Base-by-base conservation (phyloP, 2,113 vertebrate species). In the Corythornis madagascariensis region DNA sequence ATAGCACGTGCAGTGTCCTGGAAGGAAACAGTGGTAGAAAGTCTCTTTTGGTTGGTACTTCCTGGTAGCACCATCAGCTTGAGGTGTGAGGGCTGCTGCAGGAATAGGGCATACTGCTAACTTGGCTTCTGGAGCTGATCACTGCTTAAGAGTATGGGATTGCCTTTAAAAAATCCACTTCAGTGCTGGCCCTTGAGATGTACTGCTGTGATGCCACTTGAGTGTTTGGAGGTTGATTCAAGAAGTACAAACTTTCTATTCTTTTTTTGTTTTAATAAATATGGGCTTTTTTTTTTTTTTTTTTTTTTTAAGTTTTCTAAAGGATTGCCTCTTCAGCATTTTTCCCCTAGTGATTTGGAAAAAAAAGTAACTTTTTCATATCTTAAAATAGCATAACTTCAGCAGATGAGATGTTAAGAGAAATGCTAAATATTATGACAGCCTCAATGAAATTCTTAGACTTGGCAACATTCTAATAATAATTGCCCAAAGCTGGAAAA, bases 301-400 rank as follows among this genome's bases (percentile, higher is more conserved):
- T 35, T 35, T 35, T 35, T 35, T 35, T 35, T 35, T 35, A 7
- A 35, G 33, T 35, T 35, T 7, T 35, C 33, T 50, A 6, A 71
- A 82, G 25, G 33, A 43, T 74, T 72, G 8, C 31, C 17, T 69
- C 73, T 77, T 83, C 11, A 35, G 2, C 9, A 45, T 72, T 28
- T 12, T 11, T 24, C 26, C 31, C 0, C 1, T 20, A 42, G 31
- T 40, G 0, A 0, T 86, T 28, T 45, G 45, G 45, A 45, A 45
- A 45, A 63, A 64, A 63, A 55, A 83, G 9, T 11, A 14, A 56
- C 35, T 45, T 89, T 45, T 83, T 89, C 42, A 42, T 15, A 4
- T 81, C 67, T 35, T 35, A 35, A 35, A 35, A 35, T 8, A 35
- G 35, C 35, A 35, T 35, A 35, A 35, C 35, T 35, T 35, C 35